Evolutionary conservation across 35 echinoderm and acorn worm genomes (phyloP).

Genomic region (Holothuria glaberrima): DNA sequence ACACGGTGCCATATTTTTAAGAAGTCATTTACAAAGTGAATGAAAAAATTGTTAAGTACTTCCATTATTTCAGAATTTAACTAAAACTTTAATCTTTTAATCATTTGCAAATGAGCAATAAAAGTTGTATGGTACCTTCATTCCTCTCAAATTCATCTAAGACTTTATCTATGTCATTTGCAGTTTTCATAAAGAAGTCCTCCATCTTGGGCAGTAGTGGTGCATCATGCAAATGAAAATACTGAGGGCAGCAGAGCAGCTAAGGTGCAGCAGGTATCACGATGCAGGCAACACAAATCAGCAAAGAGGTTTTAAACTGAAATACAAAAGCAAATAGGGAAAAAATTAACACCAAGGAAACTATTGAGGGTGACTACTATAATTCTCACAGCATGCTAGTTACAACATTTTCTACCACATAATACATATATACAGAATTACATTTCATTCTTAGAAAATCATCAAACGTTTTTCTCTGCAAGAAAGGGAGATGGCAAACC

Average conservation of each 20-base stretch:
- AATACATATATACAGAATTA: too few species aligned
- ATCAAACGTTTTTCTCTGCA: too few species aligned
- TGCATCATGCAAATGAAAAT: conserved; percentile 30
- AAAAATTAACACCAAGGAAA: conserved; percentile 10
- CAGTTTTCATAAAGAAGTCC: conserved; percentile 84
- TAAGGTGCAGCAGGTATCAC: background rate
- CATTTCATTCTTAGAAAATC: too few species aligned
- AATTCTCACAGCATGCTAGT: too few species aligned
- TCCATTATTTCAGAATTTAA: too few species aligned
- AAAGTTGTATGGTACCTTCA: conserved; percentile 77
- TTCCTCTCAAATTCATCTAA: conserved; percentile 93
- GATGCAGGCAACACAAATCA: conserved; percentile 1
- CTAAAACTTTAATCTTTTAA: too few species aligned
- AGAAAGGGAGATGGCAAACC: too few species aligned
- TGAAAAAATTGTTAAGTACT: too few species aligned
- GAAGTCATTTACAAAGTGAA: too few species aligned
- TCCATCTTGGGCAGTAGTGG: conserved; percentile 67
- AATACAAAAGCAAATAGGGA: background rate
- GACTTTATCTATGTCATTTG: conserved; percentile 87
- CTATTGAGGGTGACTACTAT: background rate
- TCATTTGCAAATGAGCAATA: too few species aligned
- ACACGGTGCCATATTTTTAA: too few species aligned
- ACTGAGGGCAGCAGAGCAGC: background rate
- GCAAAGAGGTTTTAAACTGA: background rate
- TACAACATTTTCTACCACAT: too few species aligned